A percentile compares a stretch with the other conserved stretches of the same genome.
These are phyloP conservation scores for Eulemur mongoz DNA, from an alignment of 2,797 vertebrate genomes.

Conservation along the genomic window DNA sequence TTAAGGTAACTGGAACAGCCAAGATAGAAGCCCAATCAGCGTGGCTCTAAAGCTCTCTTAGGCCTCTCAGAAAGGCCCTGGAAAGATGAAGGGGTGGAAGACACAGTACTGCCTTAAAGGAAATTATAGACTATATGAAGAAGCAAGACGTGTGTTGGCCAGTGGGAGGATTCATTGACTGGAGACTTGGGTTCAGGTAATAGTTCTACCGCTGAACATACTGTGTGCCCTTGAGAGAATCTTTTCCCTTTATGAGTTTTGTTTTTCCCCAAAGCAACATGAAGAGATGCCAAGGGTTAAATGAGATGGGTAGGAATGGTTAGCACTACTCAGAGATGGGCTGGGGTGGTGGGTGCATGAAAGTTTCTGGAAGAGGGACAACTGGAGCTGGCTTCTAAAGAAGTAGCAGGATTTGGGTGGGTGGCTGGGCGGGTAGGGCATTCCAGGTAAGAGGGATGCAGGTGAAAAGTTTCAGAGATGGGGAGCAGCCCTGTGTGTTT, in stretches of 20 bases:
- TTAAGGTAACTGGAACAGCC: background rate
- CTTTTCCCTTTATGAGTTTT: background rate
- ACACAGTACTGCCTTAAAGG: background rate
- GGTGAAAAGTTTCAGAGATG: background rate
- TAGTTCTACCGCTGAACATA: background rate
- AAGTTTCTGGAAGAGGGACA: background rate
- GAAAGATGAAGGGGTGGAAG: background rate
- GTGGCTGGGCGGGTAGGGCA: background rate
- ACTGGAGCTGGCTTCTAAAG: constrained; percentile 33
- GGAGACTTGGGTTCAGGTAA: background rate
- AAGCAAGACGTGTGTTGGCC: background rate
- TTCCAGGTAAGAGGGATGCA: background rate
- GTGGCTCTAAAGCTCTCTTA: constrained; percentile 8
- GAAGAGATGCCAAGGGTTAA: background rate
- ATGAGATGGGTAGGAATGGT: background rate
- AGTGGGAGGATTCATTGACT: background rate
- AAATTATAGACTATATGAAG: constrained; percentile 10
- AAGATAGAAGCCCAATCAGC: background rate
- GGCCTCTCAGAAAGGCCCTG: background rate
- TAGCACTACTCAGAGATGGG: background rate
- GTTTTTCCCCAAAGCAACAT: background rate
- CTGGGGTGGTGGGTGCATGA: background rate
- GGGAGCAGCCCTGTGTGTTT: background rate
- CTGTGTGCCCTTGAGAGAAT: background rate
- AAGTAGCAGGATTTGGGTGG: constrained; percentile 15